Evolutionary conservation across 2,888 invertebrate species (phyloP), one percentile per base, ranked within the genome.

Genomic region (Monochamus alternatus): DNA sequence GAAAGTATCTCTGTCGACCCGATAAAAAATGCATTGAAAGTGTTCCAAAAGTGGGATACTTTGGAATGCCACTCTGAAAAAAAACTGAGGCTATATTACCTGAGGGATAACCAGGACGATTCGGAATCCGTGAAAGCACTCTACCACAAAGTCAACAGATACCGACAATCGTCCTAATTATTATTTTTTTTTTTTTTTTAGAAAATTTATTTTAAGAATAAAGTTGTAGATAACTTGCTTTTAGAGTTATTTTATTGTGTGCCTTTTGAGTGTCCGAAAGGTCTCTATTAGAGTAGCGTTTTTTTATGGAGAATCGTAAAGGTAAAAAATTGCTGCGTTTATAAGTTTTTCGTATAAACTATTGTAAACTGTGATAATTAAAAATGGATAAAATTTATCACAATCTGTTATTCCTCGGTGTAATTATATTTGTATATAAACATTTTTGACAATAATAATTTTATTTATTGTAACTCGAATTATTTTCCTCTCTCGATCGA

Each of bases 1-100:
- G 97, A 98, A 89, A 95, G 97, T 85, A 93, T 97, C 67, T 95
- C 96, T 7, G 93, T 95, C 8, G 97, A 97, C 87, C 94, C 96
- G 0, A 93, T 98, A 68, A 94, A 94, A 85, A 97, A 97, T 89
- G 95, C 96, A 70, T 88, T 97, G 43, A 95, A 95, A 81, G 89
- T 97, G 0, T 93, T 95, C 55, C 94, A 95, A 80, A 94, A 95
- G 83, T 95, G 96, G 95, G 93, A 93, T 80, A 93, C 96, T 10
- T 85, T 97, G 47, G 95, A 96, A 80, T 87, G 88, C 74, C 87
- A 89, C 75, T 83, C 84, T n/a, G 88, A 89, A 80, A 86, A 87
- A 68, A 89, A 87, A 81, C 71, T 87, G 69, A 82, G 87, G 73
- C 76, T 89, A 60, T 88, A 87, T 80, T 89, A 88, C 78, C 78